Base-by-base conservation (phyloP, 2,797 vertebrate genomes). In the Triplophysa bombifrons region DNA sequence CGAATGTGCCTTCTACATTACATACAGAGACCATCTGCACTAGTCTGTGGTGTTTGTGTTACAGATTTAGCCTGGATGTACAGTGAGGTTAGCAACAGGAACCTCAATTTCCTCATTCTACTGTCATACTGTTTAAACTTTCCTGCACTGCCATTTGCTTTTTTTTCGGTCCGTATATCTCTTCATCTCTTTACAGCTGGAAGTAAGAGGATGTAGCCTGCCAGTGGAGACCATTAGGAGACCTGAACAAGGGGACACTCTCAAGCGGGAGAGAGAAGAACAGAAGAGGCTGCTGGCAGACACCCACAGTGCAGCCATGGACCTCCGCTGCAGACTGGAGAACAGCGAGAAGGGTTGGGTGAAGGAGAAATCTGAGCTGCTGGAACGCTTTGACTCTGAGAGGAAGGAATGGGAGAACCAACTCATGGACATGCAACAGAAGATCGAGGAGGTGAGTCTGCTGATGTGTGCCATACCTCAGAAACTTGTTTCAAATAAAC, bases 361-460 rank as follows among this genome's bases (percentile, higher is more conserved):
- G 78, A 94, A 92, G 86, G 98, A 98, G 88, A 97, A 95, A 90
- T 93, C 95, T 55, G 96, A 98, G 85, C 89, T 99, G 85, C 90
- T 99, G 90, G 95, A 98, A 89, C 93, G 93, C 86, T 99, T 99
- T 86, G 96, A 99, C 80, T 90, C 91, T 0, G 98, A 99, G 92
- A 95, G 97, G 87, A 96, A 93, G 78, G 96, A 98, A 84, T 99
- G 97, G 98, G 97, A 99, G 91, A 94, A 92, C 85, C 97, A 99
- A 56, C 95, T 98, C 93, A 95, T 94, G 85, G 93, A 96, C 84
- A 98, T 99, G 98, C 97, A 98, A 91, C 95, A 82, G 87, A 98
- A 97, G 92, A 98, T 99, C 88, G 96, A 99, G 89, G 95, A 96
- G 96, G 98, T 99, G 93, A 84, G 87, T 67, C 80, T 72, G 44